Evolutionary conservation across 2,888 invertebrate genomes (phyloP), one percentile per base, ranked within the genome.

Genomic region (Troides oblongomaculatus): DNA sequence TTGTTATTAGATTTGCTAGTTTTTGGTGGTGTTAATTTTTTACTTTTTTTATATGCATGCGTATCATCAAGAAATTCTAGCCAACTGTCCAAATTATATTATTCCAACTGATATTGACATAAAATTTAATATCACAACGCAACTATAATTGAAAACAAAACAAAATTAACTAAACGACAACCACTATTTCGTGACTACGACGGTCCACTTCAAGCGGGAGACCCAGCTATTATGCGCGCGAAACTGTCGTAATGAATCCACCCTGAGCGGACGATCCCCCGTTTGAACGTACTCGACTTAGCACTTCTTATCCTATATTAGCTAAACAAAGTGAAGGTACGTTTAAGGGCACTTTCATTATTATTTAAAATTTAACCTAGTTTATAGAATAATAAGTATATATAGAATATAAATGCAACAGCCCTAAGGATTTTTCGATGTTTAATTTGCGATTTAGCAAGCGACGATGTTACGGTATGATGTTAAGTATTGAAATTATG

Each of bases 271-370:
- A 43, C 39, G 21, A 39, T 3, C n/a, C 10, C 61, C 61, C 30
- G 53, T 10, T 25, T 46, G 12, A 25, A 23, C 43, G 10, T n/a
- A 65, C 59, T 25, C 59, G 36, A 17, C 60, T 4, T 18, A 56
- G 10, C 8, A 43, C 23, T 25, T 17, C 23, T 25, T 65, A 61
- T 10, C 53, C 53, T 64, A 68, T 64, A 36, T 36, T 57, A 64
- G 61, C 64, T 62, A 57, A 56, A 56, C 23, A 62, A 58, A n/a
- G 23, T 53, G 62, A 65, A 63, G 68, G 62, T 66, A 66, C 61
- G 18, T 57, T 43, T 69, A 65, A 69, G 65, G 69, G 25, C 69
- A 69, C 69, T 69, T 69, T 50, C 50, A 65, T 57, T 58, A 21
- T 62, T 58, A 68, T 36, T 21, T n/a, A 61, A 50, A 43, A 25